Evolutionary conservation across 1,140 invertebrate species (phyloP).

Genomic region (Ceratina calcarata): DNA sequence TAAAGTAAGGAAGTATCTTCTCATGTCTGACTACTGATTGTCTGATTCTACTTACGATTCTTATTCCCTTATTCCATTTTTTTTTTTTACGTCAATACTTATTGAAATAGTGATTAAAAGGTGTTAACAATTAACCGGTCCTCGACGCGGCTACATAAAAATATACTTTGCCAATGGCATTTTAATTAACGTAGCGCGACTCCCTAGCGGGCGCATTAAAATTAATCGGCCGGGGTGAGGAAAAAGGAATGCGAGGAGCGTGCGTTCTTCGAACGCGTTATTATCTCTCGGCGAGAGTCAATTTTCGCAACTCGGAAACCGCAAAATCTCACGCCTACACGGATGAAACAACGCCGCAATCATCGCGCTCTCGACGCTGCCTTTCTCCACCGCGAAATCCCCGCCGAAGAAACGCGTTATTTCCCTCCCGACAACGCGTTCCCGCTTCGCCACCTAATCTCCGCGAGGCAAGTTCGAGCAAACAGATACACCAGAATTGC

Average conservation of each 20-base stretch:
- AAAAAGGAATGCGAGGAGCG: neutral
- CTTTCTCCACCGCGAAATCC: neutral
- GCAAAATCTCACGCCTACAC: constrained; percentile 4
- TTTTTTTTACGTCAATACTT: too few species aligned
- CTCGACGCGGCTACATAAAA: too few species aligned
- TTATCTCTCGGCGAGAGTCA: neutral
- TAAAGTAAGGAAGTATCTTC: too few species aligned
- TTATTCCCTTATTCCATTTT: too few species aligned
- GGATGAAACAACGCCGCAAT: neutral
- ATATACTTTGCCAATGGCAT: too few species aligned
- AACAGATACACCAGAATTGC: constrained; percentile 32
- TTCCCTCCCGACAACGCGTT: neutral
- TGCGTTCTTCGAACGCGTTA: too few species aligned
- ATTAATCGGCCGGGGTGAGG: too few species aligned
- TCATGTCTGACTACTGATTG: neutral
- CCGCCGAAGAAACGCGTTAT: constrained; percentile 1
- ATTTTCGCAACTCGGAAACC: neutral
- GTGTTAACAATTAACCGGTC: too few species aligned
- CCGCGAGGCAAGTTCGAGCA: constrained; percentile 22
- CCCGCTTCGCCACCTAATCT: constrained; percentile 7
- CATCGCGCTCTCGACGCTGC: neutral
- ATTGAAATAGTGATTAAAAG: too few species aligned
- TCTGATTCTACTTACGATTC: neutral
- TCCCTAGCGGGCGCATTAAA: too few species aligned
- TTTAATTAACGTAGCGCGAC: too few species aligned